phyloP scores from a whole-genome alignment of 2,888 invertebrate genomes.

The Mystacides longicornis region DNA sequence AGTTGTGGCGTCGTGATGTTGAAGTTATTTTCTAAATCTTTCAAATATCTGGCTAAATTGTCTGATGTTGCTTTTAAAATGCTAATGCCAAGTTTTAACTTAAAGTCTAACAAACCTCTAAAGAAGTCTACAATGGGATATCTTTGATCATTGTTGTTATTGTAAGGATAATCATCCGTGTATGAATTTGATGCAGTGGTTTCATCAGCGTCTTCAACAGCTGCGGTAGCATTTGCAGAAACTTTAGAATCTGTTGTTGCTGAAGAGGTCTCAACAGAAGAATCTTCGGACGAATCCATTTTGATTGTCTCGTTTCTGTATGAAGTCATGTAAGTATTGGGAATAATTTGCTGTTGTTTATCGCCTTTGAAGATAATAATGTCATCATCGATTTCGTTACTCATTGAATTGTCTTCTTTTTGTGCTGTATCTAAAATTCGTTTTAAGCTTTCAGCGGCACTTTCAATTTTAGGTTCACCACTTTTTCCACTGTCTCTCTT shows the following conservation, averaged over 20 bases:
- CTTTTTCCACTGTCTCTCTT: constrained; percentile 31
- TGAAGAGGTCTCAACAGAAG: neutral
- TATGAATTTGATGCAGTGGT: constrained; percentile 9
- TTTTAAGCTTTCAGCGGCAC: constrained; percentile 39
- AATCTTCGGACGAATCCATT: neutral
- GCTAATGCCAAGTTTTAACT: constrained; percentile 59
- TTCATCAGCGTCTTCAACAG: neutral
- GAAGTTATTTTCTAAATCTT: constrained; percentile 12
- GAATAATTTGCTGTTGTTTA: neutral
- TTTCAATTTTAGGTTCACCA: constrained; percentile 29
- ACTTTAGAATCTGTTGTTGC: neutral
- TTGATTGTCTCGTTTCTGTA: neutral
- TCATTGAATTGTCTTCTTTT: constrained; percentile 40
- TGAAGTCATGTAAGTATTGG: neutral
- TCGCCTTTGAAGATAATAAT: neutral
- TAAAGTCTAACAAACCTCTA: constrained; percentile 58
- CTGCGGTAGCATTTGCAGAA: neutral
- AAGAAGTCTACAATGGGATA: constrained; percentile 52
- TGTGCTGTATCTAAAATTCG: constrained; percentile 39
- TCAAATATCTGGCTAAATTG: constrained; percentile 56
- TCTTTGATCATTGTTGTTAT: constrained; percentile 27
- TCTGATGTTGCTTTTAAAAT: constrained; percentile 61
- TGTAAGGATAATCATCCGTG: constrained; percentile 22
- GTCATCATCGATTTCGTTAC: constrained; percentile 44
- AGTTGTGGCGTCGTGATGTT: constrained; percentile 2